These are phyloP conservation scores for Melipona quadrifasciata DNA, from an alignment of 1,140 invertebrate species.

Conservation along the genomic window DNA sequence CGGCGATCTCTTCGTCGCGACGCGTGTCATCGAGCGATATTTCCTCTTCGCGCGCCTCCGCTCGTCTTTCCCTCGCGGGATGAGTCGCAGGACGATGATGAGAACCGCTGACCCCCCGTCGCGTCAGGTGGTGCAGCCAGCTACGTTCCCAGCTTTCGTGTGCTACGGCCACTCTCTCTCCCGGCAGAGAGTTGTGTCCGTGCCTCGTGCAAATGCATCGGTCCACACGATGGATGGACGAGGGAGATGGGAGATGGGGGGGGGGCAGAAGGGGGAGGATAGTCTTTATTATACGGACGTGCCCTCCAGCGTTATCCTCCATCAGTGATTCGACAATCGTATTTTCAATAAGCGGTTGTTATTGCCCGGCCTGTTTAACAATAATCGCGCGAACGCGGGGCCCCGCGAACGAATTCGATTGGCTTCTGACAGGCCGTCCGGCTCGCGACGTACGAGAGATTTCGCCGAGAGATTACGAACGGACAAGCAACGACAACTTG, in stretches of 20 bases:
- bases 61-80: neutral
- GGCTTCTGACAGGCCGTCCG: neutral
- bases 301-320: conserved; percentile 64
- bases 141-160: conserved; percentile 69
- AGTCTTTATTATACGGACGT: conserved; percentile 68
- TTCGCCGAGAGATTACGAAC: neutral
- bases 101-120: conserved; percentile 73
- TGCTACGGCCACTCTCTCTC: conserved; percentile 50
- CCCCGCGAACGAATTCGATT: conserved; percentile 30
- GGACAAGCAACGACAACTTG: neutral
- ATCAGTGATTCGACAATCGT: conserved; percentile 73
- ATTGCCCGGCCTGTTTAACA: conserved; percentile 54
- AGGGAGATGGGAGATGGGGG: neutral
- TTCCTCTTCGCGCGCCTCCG: neutral
- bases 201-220: conserved; percentile 62
- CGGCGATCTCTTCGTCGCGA: neutral
- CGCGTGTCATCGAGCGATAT: neutral
- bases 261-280: conserved; percentile 52
- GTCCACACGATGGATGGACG: neutral
- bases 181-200: conserved; percentile 48
- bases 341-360: conserved; percentile 70
- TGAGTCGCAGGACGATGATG: conserved; percentile 41
- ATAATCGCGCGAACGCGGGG: conserved; percentile 16
- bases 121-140: conserved; percentile 67
- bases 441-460: neutral